phyloP scores from a whole-genome alignment of 2,113 vertebrate species.

The Oncorhynchus keta region DNA sequence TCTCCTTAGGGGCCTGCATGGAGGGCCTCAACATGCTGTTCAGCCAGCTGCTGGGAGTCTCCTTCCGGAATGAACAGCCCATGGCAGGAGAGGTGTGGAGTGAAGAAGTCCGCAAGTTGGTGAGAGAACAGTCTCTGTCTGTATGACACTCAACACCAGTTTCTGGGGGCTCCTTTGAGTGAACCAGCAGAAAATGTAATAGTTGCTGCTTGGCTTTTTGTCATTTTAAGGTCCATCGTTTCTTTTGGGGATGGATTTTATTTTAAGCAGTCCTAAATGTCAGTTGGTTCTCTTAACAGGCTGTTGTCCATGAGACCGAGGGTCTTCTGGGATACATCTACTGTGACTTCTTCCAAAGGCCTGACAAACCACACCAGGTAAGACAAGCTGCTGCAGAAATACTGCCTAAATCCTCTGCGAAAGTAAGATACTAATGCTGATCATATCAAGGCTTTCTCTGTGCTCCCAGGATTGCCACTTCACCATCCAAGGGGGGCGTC shows the following conservation, averaged over 20 bases:
- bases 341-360: conserved; percentile 86
- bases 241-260: neutral
- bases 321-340: conserved; percentile 88
- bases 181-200: neutral
- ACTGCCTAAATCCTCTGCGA: neutral
- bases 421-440: neutral
- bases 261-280: neutral
- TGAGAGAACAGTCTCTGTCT: conserved; percentile 51
- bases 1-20: conserved; percentile 87
- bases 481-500: conserved; percentile 83
- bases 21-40: conserved; percentile 84
- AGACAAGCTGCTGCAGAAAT: neutral
- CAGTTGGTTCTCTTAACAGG: conserved; percentile 59
- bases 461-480: conserved; percentile 84
- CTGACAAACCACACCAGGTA: conserved; percentile 87
- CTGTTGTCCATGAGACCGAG: conserved; percentile 87
- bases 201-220: neutral
- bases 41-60: conserved; percentile 77
- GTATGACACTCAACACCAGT: neutral
- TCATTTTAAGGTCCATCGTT: too few species aligned
- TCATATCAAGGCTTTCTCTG: neutral
- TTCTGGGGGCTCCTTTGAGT: neutral
- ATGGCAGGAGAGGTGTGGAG: conserved; percentile 83
- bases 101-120: conserved; percentile 84
- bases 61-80: conserved; percentile 78